Percentiles rank a stretch among this genome's conserved stretches.
These are phyloP conservation scores for Physocephala rufipes DNA, from an alignment of 2,888 invertebrate genomes.

Conservation along the genomic window DNA sequence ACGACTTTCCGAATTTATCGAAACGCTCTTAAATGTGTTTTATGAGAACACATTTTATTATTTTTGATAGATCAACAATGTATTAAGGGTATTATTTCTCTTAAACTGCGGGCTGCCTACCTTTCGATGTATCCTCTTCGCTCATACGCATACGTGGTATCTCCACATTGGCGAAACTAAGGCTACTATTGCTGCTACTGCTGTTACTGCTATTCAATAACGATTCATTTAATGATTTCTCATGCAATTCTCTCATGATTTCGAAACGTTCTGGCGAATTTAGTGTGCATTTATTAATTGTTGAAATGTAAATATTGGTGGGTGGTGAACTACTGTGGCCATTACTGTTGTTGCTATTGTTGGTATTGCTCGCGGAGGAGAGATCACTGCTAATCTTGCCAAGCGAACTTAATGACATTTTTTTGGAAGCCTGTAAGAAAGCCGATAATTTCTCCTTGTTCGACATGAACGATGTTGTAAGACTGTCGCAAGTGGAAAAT, in stretches of 20 bases:
- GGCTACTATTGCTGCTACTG: constrained; percentile 13
- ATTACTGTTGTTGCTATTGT: not conserved
- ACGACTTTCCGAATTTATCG: not conserved
- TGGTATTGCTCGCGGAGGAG: not conserved
- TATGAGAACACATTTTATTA: not conserved
- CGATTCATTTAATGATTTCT: constrained; percentile 41
- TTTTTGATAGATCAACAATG: not conserved
- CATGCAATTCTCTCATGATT: constrained; percentile 38
- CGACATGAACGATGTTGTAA: constrained; percentile 35
- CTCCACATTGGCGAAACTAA: constrained; percentile 19
- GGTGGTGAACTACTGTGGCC: not conserved
- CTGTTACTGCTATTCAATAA: constrained; percentile 43
- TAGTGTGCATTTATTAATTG: constrained; percentile 56
- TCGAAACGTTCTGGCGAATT: constrained; percentile 57
- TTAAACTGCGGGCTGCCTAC: not conserved
- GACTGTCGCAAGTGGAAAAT: constrained; percentile 41
- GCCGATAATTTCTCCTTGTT: constrained; percentile 33
- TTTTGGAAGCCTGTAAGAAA: not conserved
- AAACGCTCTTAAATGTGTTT: not conserved
- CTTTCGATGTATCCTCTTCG: constrained; percentile 34
- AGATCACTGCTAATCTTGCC: not conserved
- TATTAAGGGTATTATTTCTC: constrained; percentile 16
- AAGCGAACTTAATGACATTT: not conserved
- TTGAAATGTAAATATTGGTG: constrained; percentile 28
- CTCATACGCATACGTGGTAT: constrained; percentile 21